These are phyloP conservation scores for Vannuccia rotundouncinata DNA, from an alignment of 2,888 invertebrate species.

Conservation along the genomic window DNA sequence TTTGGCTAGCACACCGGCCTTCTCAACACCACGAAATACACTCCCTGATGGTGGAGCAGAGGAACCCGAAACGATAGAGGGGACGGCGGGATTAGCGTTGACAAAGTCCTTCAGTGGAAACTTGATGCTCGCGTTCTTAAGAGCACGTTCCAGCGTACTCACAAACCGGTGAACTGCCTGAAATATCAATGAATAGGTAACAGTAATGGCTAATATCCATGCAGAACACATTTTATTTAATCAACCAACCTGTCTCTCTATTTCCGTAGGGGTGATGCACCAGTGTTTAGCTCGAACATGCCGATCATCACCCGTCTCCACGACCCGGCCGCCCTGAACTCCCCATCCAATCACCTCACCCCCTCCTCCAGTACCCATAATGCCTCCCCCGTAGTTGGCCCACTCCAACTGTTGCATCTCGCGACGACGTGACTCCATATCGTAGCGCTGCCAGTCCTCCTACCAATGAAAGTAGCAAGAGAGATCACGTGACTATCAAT, in stretches of 20 bases:
- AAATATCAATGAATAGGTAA: neutral
- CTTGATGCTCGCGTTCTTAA: neutral
- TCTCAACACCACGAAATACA: conserved; percentile 1
- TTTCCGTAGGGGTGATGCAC: conserved; percentile 84
- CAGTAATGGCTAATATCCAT: no score
- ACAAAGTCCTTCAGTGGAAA: conserved; percentile 5
- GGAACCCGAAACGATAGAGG: neutral
- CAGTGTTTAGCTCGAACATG: conserved; percentile 87
- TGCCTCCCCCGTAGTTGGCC: conserved; percentile 2
- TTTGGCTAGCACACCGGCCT: neutral
- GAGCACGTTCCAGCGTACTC: neutral
- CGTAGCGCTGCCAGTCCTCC: conserved; percentile 25
- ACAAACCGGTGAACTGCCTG: neutral
- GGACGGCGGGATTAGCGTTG: neutral
- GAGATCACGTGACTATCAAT: no score
- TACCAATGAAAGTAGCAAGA: no score
- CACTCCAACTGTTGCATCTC: conserved; percentile 34
- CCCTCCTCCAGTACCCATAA: neutral
- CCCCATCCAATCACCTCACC: neutral
- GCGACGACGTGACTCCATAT: conserved; percentile 17
- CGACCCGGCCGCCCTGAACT: conserved; percentile 61
- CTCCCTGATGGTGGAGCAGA: neutral
- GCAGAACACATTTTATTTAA: no score
- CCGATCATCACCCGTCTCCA: conserved; percentile 88
- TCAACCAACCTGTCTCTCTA: conserved; percentile 61